These are phyloP conservation scores for Synergus itoensis DNA, from an alignment of 2,888 invertebrate genomes.

Conservation along the genomic window DNA sequence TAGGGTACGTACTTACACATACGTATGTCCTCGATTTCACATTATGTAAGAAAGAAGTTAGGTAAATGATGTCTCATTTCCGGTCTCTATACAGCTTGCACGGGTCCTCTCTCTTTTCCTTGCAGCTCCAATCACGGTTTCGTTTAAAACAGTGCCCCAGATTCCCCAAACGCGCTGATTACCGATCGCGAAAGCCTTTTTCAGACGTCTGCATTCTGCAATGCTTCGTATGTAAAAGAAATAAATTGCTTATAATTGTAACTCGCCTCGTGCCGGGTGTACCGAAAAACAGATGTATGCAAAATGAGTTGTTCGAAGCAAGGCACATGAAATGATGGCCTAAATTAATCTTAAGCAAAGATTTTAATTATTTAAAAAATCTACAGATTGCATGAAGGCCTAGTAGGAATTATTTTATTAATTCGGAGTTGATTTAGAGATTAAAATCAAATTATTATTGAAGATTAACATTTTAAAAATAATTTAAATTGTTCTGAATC, in stretches of 20 bases:
- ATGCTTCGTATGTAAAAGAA: conserved; percentile 33
- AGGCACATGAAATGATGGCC: background rate
- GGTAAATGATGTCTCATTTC: conserved; percentile 65
- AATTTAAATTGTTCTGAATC: too few relatives aligned
- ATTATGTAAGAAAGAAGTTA: conserved; percentile 55
- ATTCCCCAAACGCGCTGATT: conserved; percentile 49
- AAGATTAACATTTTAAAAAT: too few relatives aligned
- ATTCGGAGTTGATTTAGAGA: too few relatives aligned
- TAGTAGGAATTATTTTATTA: too few relatives aligned
- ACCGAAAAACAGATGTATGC: conserved; percentile 39
- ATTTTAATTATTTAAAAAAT: background rate
- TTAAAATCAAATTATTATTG: too few relatives aligned
- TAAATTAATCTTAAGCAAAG: conserved; percentile 4
- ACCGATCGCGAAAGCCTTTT: conserved; percentile 23
- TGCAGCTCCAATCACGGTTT: conserved; percentile 64
- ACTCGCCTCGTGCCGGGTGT: conserved; percentile 35
- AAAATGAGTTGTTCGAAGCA: conserved; percentile 30
- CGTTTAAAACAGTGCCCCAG: conserved; percentile 64
- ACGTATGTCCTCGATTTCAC: conserved; percentile 55
- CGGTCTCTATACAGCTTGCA: conserved; percentile 64
- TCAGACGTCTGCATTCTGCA: background rate
- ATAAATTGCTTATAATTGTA: conserved; percentile 44
- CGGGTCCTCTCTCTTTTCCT: conserved; percentile 57
- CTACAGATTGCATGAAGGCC: background rate
- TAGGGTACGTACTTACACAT: conserved; percentile 44